Evolutionary conservation across 2,888 invertebrate genomes (phyloP).

Genomic region (Limulus polyphemus): DNA sequence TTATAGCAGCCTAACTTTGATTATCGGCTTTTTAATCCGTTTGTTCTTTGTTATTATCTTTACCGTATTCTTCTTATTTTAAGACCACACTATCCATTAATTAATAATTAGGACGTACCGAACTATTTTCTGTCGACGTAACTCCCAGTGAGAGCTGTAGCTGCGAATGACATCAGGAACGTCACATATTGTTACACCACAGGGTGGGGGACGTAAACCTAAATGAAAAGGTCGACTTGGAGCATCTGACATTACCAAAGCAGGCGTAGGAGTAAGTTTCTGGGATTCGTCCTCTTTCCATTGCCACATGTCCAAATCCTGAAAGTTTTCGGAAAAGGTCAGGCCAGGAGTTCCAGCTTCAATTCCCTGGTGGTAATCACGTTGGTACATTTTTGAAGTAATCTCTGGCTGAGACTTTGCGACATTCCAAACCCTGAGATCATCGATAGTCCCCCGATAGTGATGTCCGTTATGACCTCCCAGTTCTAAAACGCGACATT

Average conservation of each 20-base stretch:
- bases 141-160: constrained; percentile 2
- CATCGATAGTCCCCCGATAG: not conserved
- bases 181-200: constrained; percentile 6
- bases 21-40: no score
- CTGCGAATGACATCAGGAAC: not conserved
- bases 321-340: not conserved
- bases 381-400: no score
- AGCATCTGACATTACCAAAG: constrained; percentile 1
- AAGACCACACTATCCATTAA: no score
- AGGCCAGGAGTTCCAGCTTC: no score
- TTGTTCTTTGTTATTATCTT: no score
- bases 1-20: no score
- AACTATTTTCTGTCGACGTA: constrained; percentile 3
- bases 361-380: no score
- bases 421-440: not conserved
- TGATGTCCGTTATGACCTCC: not conserved
- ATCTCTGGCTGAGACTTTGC: not conserved
- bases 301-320: constrained; percentile 1
- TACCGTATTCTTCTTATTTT: no score
- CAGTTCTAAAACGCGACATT: no score
- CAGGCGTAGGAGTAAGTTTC: not conserved
- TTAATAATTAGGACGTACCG: constrained; percentile 1
- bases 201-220: not conserved
- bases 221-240: not conserved
- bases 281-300: not conserved